Conservation (phyloP, 1,140 invertebrate species). For the Piezodorus guildinii region DNA sequence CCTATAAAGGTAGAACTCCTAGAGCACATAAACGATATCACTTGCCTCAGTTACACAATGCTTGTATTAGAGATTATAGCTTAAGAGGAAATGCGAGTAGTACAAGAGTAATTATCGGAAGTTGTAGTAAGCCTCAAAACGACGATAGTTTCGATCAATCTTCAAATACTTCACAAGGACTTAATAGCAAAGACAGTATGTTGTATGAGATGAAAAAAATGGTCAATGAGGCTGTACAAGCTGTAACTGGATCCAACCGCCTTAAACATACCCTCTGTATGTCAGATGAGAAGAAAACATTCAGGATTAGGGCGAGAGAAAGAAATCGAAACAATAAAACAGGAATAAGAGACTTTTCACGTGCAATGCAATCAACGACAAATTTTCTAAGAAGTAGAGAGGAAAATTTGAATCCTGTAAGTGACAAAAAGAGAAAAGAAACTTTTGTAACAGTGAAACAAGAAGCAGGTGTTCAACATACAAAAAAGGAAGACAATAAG, state of each 20-base stretch:
- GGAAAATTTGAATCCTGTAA: not conserved
- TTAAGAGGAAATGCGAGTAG: too few species aligned
- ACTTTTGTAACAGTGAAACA: not conserved
- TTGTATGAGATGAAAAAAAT: not conserved
- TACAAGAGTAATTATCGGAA: too few species aligned
- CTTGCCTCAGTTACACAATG: too few species aligned
- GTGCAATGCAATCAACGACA: not conserved
- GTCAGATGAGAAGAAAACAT: not conserved
- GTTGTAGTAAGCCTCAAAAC: too few species aligned
- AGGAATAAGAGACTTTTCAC: not conserved
- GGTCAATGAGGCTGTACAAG: not conserved
- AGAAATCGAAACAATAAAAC: too few species aligned
- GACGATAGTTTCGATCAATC: too few species aligned
- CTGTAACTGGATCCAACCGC: not conserved
- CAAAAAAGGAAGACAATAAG: not conserved
- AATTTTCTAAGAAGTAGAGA: not conserved
- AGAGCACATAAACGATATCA: too few species aligned
- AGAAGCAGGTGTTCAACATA: not conserved
- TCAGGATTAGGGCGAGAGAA: not conserved
- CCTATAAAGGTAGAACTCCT: too few species aligned
- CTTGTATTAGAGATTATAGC: too few species aligned
- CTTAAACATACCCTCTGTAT: not conserved
- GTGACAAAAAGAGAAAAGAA: not conserved
- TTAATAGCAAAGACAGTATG: not conserved
- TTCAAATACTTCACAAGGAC: not conserved